A percentile compares a stretch with the other conserved stretches of the same genome.
Evolutionary conservation across 2,888 invertebrate genomes (phyloP).

Genomic region (Melanostoma mellinum): DNA sequence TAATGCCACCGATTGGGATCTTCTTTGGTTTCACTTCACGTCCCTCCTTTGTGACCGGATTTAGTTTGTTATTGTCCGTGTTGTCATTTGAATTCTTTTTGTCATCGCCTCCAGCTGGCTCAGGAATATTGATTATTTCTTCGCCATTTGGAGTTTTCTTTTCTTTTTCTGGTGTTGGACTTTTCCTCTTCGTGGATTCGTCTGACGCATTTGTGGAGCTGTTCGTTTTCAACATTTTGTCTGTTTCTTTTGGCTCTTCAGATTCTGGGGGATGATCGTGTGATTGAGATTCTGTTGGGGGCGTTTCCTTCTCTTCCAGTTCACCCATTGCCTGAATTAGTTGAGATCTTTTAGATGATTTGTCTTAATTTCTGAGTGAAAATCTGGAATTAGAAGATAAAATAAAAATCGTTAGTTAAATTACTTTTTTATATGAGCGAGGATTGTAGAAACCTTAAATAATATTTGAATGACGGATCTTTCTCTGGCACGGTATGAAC

Average conservation of each 20-base stretch:
- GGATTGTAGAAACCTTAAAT: slow-evolving; percentile 38
- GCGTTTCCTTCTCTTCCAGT: slow-evolving; percentile 81
- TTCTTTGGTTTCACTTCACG: slow-evolving; percentile 91
- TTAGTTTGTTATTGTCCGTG: slow-evolving; percentile 78
- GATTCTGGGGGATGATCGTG: slow-evolving; percentile 77
- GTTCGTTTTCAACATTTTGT: slow-evolving; percentile 80
- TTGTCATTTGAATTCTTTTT: slow-evolving; percentile 61
- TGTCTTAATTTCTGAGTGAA: slow-evolving; percentile 16
- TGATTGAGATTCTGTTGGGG: slow-evolving; percentile 78
- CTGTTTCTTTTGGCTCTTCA: slow-evolving; percentile 82
- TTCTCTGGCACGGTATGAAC: slow-evolving; percentile 77
- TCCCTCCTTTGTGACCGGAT: slow-evolving; percentile 84
- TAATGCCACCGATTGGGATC: slow-evolving; percentile 93
- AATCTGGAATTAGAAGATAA: slow-evolving; percentile 35
- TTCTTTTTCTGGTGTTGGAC: slow-evolving; percentile 77
- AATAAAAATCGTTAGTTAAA: slow-evolving; percentile 18
- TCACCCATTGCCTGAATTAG: slow-evolving; percentile 78
- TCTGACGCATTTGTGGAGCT: slow-evolving; percentile 53
- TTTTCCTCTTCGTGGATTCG: slow-evolving; percentile 74
- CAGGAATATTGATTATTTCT: slow-evolving; percentile 80
- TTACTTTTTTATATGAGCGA: background rate
- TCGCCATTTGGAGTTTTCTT: slow-evolving; percentile 77
- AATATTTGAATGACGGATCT: slow-evolving; percentile 77
- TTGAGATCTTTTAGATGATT: slow-evolving; percentile 12
- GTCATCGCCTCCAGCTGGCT: slow-evolving; percentile 56